Conservation (phyloP, 2,888 invertebrate genomes). For the Ornithoptera alexandrae region DNA sequence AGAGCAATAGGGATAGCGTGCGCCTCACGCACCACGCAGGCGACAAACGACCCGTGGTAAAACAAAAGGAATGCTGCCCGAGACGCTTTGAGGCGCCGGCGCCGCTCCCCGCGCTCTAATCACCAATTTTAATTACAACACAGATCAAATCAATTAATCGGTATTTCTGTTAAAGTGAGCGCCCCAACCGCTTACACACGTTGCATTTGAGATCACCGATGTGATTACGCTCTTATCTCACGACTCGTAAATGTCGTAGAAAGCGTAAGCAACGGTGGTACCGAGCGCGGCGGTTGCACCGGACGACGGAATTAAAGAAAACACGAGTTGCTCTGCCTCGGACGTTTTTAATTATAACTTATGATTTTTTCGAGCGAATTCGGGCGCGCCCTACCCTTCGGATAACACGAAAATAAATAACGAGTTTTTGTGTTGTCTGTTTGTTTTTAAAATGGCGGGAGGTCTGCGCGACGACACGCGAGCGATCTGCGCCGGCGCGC, state of each 20-base stretch:
- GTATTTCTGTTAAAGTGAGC: conserved; percentile 78
- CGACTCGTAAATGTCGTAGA: conserved; percentile 40
- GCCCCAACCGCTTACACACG: conserved; percentile 57
- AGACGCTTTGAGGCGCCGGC: conserved; percentile 80
- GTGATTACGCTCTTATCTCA: conserved; percentile 53
- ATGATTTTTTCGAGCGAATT: conserved; percentile 76
- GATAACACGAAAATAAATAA: conserved; percentile 77
- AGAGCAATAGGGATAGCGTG: conserved; percentile 46
- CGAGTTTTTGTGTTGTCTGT: conserved; percentile 76
- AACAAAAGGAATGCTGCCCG: conserved; percentile 80
- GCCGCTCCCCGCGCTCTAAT: conserved; percentile 77
- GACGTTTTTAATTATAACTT: conserved; percentile 77
- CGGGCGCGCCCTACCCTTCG: conserved; percentile 74
- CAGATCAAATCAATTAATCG: conserved; percentile 81
- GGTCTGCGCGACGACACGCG: conserved; percentile 79
- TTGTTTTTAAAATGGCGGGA: conserved; percentile 81
- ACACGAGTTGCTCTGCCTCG: conserved; percentile 43
- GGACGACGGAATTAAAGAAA: conserved; percentile 30
- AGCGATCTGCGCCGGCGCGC: conserved; percentile 61
- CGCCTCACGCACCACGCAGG: conserved; percentile 63
- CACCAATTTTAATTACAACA: conserved; percentile 80
- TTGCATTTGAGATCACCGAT: conserved; percentile 55
- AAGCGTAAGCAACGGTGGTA: conserved; percentile 46
- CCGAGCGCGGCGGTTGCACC: conserved; percentile 34
- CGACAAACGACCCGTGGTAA: conserved; percentile 80